Base-by-base conservation (phyloP, 2,888 invertebrate species). In the Chalcis sispes region DNA sequence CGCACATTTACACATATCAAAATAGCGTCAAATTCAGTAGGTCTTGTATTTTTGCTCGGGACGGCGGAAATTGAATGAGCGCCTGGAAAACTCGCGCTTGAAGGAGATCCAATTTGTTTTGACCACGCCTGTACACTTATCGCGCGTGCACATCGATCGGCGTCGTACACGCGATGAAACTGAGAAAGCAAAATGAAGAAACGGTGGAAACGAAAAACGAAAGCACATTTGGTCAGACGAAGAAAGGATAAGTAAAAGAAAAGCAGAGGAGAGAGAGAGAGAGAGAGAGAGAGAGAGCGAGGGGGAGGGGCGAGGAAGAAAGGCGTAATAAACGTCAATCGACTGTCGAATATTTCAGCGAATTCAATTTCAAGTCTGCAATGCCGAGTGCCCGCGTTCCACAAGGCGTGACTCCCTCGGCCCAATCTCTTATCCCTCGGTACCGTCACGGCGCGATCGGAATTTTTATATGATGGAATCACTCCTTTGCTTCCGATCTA, bases 271-370 rank as follows among this genome's bases (percentile, higher is more conserved):
- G 13, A 10, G 7, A 40, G 20, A 36, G 13, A 46, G 13, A 13
- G 10, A 10, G 10, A 36, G 5, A 7, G 4, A 7, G 10, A 7
- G 10, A 25, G 42, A 50, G 13, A 8, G 54, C 18, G 20, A 15
- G 54, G 15, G 36, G 29, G 18, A 54, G 25, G 54, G 13, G 23
- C 8, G 27, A 42, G 58, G 13, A 36, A 18, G 46, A 18, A 1
- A 7, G 2, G 23, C 56, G 66, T 72, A 77, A 78, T 77, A 79
- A 80, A 79, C 73, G 80, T 80, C 80, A 78, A 76, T 81, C 76
- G 76, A 50, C 77, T 79, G 79, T 80, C 81, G 78, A 79, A 77
- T 80, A 79, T 80, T 78, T 79, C 77, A 64, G 67, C 77, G 74
- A 80, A 80, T 79, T 79, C 69, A 77, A 70, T 64, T 73, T 72